Conservation (phyloP, 2,113 vertebrate genomes). For the Pungitius pungitius region DNA sequence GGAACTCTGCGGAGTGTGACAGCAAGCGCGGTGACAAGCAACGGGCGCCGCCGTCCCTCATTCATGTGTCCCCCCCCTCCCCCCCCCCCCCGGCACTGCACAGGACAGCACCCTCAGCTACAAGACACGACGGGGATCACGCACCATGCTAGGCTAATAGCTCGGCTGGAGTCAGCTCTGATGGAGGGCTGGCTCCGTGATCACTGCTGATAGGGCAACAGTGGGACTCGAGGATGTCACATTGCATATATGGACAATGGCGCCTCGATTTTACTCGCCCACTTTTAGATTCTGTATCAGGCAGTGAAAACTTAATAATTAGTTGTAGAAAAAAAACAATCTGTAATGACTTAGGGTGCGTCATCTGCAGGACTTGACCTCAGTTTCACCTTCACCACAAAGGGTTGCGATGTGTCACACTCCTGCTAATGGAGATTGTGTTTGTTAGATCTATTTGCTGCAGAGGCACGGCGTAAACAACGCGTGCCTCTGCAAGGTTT, state of each 20-base stretch:
- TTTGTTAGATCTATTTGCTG: conserved; percentile 71
- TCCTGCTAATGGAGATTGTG: conserved; percentile 68
- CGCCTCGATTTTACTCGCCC: conserved; percentile 11
- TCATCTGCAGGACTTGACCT: conserved; percentile 53
- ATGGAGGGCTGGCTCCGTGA: conserved; percentile 60
- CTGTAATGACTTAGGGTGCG: not conserved
- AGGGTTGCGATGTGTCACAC: conserved; percentile 58
- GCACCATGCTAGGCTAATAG: conserved; percentile 71
- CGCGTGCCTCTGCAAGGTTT: conserved; percentile 54
- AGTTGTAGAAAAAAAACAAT: not conserved
- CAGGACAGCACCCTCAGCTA: conserved; percentile 73
- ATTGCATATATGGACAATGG: conserved; percentile 50
- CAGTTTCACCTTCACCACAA: conserved; percentile 57
- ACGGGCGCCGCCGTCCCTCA: conserved; percentile 43
- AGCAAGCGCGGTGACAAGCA: conserved; percentile 67
- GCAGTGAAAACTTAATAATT: conserved; percentile 22
- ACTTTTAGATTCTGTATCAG: conserved; percentile 17
- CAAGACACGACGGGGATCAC: conserved; percentile 60
- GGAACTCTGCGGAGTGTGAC: conserved; percentile 65
- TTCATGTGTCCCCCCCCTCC: conserved; percentile 49
- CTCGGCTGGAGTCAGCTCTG: conserved; percentile 63
- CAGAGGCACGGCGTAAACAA: conserved; percentile 58
- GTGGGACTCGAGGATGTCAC: conserved; percentile 58
- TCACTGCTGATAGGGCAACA: conserved; percentile 64
- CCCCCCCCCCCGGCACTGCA: no score